Evolutionary conservation across 2,113 vertebrate species (phyloP), one percentile per base, ranked within the genome.

Genomic region (Zosterops japonicus): DNA sequence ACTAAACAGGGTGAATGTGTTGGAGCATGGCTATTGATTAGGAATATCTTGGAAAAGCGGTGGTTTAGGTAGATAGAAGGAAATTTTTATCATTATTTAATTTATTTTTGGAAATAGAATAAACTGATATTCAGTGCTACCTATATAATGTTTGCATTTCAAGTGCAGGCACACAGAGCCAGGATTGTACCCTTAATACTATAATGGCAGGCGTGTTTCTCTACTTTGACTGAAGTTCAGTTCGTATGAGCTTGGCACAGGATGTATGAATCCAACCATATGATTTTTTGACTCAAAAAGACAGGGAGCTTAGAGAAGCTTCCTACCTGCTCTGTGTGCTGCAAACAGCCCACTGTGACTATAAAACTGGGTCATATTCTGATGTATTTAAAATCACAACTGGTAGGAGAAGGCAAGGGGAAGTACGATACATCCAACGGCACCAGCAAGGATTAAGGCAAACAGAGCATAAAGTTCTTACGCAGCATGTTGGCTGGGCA

Each of bases 391-490:
- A 83, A 86, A 80, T 77, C 74, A 83, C 25, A 4, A 56, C 75
- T 77, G 55, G 22, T 61, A 50, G 46, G 61, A 91, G 35, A 87
- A 82, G 42, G 46, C 23, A 35, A 46, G 29, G 39, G 31, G 70
- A 69, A 53, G 46, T 57, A 61, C 1, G 0, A 18, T 53, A 64
- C 12, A 4, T 69, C 53, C 39, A 82, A 88, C 9, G 3, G 83
- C 72, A 75, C 69, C 49, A 16, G 82, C 46, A 69, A 95, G 88
- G 83, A 86, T 80, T 90, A 92, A 85, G 88, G 72, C 94, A 96
- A 96, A 86, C 79, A 94, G 90, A 95, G 92, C 92, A 92, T 86
- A 74, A 96, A 92, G 88, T 93, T 63, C 64, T 95, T 86, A 94
- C 93, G 88, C 92, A 92, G 83, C 92, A 35, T 77, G 75, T 88